Conservation (phyloP, 2,888 invertebrate species). For the Stictocephala bisonia region DNA sequence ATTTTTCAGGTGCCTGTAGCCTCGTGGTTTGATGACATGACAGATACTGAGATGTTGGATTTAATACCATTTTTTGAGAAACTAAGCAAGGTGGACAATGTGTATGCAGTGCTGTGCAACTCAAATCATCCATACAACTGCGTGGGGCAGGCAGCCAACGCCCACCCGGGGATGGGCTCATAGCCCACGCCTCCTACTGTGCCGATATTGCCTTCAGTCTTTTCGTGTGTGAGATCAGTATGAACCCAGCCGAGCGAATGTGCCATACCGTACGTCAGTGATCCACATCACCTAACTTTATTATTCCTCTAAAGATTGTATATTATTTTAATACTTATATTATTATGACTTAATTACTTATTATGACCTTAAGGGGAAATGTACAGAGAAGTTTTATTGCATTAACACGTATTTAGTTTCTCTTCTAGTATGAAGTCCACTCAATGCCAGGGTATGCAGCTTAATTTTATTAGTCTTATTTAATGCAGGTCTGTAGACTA, state of each 20-base stretch:
- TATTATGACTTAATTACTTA: slow-evolving; percentile 5
- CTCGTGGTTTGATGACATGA: slow-evolving; percentile 99
- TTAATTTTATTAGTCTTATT: slow-evolving; percentile 5
- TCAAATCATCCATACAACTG: slow-evolving; percentile 86
- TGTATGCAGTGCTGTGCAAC: slow-evolving; percentile 94
- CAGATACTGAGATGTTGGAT: slow-evolving; percentile 96
- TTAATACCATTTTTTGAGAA: slow-evolving; percentile 98
- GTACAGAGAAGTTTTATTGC: slow-evolving; percentile 46
- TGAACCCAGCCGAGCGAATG: no score
- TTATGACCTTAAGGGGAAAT: slow-evolving; percentile 9
- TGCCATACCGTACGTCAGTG: no score
- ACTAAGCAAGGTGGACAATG: slow-evolving; percentile 95
- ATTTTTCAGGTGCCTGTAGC: slow-evolving; percentile 92
- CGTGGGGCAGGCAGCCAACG: slow-evolving; percentile 52
- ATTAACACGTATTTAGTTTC: slow-evolving; percentile 44
- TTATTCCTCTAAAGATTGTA: slow-evolving; percentile 4
- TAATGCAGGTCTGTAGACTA: slow-evolving; percentile 7
- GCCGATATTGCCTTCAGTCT: slow-evolving; percentile 56
- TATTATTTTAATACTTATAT: slow-evolving; percentile 22
- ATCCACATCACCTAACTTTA: not conserved
- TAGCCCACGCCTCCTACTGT: slow-evolving; percentile 54
- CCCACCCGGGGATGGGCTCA: slow-evolving; percentile 51
- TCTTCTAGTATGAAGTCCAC: slow-evolving; percentile 1
- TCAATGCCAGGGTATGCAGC: slow-evolving; percentile 29
- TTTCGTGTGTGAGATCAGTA: no score